Conservation (phyloP, 2,797 vertebrate genomes). For the Percopsis omiscomaycus region DNA sequence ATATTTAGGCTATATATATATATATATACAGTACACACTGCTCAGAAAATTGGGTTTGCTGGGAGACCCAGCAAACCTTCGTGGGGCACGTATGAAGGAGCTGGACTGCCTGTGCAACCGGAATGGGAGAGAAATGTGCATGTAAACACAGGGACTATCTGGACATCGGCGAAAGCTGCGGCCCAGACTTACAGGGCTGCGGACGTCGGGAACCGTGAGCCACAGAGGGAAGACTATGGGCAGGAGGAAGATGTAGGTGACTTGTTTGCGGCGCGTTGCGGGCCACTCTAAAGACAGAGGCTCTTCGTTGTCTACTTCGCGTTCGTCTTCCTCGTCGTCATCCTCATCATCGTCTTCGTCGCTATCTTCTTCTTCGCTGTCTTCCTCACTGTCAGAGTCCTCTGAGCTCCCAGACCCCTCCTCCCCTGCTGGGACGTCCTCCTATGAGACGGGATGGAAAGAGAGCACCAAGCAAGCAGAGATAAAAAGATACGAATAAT, state of each 20-base stretch:
- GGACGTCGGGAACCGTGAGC: slow-evolving; percentile 92
- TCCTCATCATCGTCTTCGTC: slow-evolving; percentile 61
- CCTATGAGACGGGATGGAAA: slow-evolving; percentile 33
- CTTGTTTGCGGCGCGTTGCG: slow-evolving; percentile 84
- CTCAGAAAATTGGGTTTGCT: too few species aligned
- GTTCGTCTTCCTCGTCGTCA: slow-evolving; percentile 67
- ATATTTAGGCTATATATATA: too few species aligned
- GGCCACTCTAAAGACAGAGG: slow-evolving; percentile 94
- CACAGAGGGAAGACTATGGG: slow-evolving; percentile 93
- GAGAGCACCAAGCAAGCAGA: neutral
- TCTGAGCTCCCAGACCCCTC: slow-evolving; percentile 58
- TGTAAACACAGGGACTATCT: too few species aligned
- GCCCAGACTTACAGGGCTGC: slow-evolving; percentile 82
- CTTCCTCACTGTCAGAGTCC: slow-evolving; percentile 59
- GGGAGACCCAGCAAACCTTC: too few species aligned
- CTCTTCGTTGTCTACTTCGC: slow-evolving; percentile 60
- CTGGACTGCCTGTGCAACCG: too few species aligned
- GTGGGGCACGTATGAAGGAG: too few species aligned
- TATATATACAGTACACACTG: too few species aligned
- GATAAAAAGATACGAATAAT: slow-evolving; percentile 2
- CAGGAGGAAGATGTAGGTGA: slow-evolving; percentile 89
- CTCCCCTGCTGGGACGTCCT: slow-evolving; percentile 55
- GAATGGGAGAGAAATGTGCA: too few species aligned
- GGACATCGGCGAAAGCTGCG: too few species aligned
- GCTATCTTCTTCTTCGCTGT: slow-evolving; percentile 53